A percentile compares a stretch with the other conserved stretches of the same genome.
Conservation (phyloP, 2,888 invertebrate species). For the Dasypogon diadema region DNA sequence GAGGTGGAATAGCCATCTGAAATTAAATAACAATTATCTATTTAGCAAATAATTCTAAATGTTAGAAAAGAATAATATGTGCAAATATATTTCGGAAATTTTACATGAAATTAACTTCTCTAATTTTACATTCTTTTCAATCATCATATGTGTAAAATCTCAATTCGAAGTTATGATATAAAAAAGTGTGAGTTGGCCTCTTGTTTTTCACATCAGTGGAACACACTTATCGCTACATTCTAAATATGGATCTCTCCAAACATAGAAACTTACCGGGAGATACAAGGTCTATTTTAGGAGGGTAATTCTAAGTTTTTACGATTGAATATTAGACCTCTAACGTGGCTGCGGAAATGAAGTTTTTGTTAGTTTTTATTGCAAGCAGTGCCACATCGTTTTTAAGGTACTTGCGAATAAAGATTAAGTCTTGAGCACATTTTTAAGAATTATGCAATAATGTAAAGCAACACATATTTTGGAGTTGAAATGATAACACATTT, state of each 20-base stretch:
- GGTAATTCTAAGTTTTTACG: background rate
- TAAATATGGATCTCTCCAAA: background rate
- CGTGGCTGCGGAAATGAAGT: no score
- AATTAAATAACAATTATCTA: conserved; percentile 43
- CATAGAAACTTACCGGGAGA: background rate
- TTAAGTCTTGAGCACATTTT: no score
- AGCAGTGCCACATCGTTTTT: no score
- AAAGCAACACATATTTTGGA: no score
- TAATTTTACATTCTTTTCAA: background rate
- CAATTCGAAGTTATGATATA: background rate
- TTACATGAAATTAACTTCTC: no score
- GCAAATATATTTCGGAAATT: no score
- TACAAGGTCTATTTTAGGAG: background rate
- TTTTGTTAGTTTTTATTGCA: no score
- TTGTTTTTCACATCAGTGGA: background rate
- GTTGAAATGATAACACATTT: no score
- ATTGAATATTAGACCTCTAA: background rate
- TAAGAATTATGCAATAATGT: no score
- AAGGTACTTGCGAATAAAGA: no score
- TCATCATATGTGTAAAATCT: background rate
- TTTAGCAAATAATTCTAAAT: no score
- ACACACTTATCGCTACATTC: background rate
- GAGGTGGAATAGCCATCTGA: conserved; percentile 71
- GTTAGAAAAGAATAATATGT: no score
- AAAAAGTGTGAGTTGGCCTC: background rate